These are phyloP conservation scores for Drosophila neocordata DNA, from an alignment of 1,140 invertebrate species.

Conservation along the genomic window DNA sequence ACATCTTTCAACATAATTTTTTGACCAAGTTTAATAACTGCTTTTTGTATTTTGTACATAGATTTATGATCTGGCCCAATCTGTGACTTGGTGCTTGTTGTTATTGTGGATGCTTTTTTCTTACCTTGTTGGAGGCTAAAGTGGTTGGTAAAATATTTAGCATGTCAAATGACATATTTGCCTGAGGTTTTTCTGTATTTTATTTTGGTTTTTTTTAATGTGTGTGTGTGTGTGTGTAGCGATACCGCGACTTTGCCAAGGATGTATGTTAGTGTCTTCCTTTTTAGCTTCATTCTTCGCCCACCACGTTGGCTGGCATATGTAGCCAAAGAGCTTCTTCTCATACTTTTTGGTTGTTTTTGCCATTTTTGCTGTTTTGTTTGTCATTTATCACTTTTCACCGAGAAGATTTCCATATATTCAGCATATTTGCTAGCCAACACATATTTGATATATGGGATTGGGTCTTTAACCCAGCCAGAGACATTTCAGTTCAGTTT, in stretches of 20 bases:
- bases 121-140: constrained; percentile 38
- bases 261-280: constrained; percentile 44
- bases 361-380: constrained; percentile 71
- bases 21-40: background rate
- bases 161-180: constrained; percentile 81
- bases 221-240: constrained; percentile 21
- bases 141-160: constrained; percentile 70
- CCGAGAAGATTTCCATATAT: constrained; percentile 70
- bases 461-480: constrained; percentile 64
- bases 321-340: constrained; percentile 37
- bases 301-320: constrained; percentile 31
- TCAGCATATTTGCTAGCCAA: constrained; percentile 69
- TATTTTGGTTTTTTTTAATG: constrained; percentile 12
- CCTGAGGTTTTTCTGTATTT: constrained; percentile 17
- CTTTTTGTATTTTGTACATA: background rate
- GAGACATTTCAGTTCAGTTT: constrained; percentile 7
- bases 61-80: constrained; percentile 25
- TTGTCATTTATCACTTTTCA: constrained; percentile 72
- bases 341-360: background rate
- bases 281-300: constrained; percentile 13
- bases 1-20: background rate
- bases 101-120: constrained; percentile 19
- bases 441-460: constrained; percentile 60
- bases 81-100: constrained; percentile 15
- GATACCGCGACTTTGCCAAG: constrained; percentile 39